Conservation (phyloP, 1,140 invertebrate genomes). For the Lucilia cuprina region DNA sequence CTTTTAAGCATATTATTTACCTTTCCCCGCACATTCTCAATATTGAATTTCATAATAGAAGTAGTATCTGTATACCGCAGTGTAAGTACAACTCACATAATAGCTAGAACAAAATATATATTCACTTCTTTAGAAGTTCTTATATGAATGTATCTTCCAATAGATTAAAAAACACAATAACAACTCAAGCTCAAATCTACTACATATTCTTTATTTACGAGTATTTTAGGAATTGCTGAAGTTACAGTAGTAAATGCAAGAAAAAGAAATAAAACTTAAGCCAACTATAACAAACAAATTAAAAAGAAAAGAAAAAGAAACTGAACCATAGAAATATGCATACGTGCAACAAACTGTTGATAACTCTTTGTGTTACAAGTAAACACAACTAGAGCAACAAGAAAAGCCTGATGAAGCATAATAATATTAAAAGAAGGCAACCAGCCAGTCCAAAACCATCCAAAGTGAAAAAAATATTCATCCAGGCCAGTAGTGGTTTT, state of each 20-base stretch:
- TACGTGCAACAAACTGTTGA: neutral
- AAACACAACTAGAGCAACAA: neutral
- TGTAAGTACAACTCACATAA: neutral
- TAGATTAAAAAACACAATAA: neutral
- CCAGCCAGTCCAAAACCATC: neutral
- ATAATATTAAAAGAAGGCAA: neutral
- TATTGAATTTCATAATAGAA: too few species aligned
- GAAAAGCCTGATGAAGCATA: constrained; percentile 24
- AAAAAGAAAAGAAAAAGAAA: too few species aligned
- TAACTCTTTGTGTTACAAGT: neutral
- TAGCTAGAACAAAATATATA: neutral
- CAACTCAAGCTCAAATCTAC: neutral
- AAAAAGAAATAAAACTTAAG: neutral
- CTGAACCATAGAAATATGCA: neutral
- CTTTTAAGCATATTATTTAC: too few species aligned
- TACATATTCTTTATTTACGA: neutral
- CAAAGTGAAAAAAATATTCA: neutral
- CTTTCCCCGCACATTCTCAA: too few species aligned
- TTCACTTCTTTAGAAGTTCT: neutral
- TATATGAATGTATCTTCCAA: neutral
- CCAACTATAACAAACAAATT: neutral
- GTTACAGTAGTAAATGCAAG: constrained; percentile 24
- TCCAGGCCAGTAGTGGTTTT: neutral
- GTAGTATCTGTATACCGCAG: neutral
- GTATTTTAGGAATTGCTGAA: constrained; percentile 6